Evolutionary conservation across 1,140 invertebrate genomes (phyloP).

Genomic region (Drosophila melanica): DNA sequence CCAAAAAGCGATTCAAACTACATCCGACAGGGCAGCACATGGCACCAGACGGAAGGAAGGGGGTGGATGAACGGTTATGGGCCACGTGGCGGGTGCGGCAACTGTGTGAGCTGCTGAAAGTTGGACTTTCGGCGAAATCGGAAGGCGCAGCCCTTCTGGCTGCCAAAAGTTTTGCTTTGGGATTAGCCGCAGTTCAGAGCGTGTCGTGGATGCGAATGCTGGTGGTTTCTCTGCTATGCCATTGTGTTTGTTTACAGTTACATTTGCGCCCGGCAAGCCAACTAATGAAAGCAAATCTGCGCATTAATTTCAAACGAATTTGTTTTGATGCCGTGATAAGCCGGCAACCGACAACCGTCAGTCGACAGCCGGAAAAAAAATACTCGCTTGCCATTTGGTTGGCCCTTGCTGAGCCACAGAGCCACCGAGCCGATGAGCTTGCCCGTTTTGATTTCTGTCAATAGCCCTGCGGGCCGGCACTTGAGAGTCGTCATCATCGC

Average conservation of each 20-base stretch:
- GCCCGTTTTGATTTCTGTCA: conserved; percentile 77
- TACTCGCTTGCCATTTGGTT: conserved; percentile 70
- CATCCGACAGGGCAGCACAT: conserved; percentile 26
- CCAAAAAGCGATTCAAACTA: conserved; percentile 72
- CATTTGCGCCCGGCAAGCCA: conserved; percentile 68
- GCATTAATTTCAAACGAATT: conserved; percentile 84
- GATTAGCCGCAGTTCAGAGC: conserved; percentile 69
- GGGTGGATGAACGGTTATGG: conserved; percentile 20
- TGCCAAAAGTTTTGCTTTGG: conserved; percentile 73
- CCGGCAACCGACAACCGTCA: conserved; percentile 52
- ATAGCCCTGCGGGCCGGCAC: conserved; percentile 76
- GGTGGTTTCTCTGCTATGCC: conserved; percentile 56
- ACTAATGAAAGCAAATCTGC: conserved; percentile 83
- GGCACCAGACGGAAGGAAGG: background rate
- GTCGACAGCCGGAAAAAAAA: conserved; percentile 19
- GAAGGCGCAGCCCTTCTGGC: conserved; percentile 51
- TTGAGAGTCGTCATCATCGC: conserved; percentile 64
- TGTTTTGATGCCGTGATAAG: conserved; percentile 83
- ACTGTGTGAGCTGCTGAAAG: conserved; percentile 33
- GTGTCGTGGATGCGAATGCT: conserved; percentile 48
- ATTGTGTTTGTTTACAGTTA: conserved; percentile 75
- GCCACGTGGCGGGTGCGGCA: conserved; percentile 55
- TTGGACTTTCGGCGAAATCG: conserved; percentile 20
- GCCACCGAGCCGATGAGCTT: conserved; percentile 35
- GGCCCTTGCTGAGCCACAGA: conserved; percentile 36